These are phyloP conservation scores for Halcyon senegalensis DNA, from an alignment of 2,113 vertebrate species.

Conservation along the genomic window DNA sequence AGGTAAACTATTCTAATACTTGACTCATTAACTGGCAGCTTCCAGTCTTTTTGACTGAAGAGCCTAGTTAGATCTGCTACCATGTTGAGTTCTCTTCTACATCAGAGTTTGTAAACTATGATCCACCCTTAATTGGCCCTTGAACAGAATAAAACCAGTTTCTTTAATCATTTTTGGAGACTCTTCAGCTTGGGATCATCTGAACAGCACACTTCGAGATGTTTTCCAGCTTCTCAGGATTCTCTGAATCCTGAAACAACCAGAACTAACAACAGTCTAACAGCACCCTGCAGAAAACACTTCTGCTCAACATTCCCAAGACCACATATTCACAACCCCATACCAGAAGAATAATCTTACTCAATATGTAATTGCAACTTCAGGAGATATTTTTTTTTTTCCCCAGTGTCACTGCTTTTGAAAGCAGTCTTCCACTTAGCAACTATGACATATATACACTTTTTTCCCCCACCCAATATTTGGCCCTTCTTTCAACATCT, in stretches of 20 bases:
- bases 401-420: neutral
- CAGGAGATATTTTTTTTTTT: neutral
- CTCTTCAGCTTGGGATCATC: neutral
- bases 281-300: neutral
- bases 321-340: neutral
- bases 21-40: neutral
- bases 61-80: neutral
- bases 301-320: neutral
- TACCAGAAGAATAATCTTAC: neutral
- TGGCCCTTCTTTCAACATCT: neutral
- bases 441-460: neutral
- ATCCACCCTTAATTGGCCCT: neutral
- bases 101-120: neutral
- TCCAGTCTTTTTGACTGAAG: neutral
- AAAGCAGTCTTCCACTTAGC: neutral
- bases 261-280: neutral
- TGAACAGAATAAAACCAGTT: neutral
- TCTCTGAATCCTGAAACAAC: neutral
- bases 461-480: neutral
- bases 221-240: neutral
- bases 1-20: neutral
- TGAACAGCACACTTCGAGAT: neutral
- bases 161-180: neutral
- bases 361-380: neutral
- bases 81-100: neutral